Base-by-base conservation (phyloP, 2,113 vertebrate genomes). In the Paracanthobrama guichenoti region DNA sequence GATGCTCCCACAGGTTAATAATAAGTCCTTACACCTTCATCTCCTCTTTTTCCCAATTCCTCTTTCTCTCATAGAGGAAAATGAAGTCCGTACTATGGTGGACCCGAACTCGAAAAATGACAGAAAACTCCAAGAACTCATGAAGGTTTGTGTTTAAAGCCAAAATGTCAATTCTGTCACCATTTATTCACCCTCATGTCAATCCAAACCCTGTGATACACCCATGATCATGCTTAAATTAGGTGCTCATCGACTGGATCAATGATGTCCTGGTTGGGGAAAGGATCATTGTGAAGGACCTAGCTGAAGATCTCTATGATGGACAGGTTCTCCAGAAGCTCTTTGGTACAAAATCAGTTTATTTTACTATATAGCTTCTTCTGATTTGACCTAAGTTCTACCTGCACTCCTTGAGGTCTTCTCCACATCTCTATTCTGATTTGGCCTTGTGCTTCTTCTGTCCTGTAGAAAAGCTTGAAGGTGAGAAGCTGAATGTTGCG, bases 271-370 rank as follows among this genome's bases (percentile, higher is more conserved):
- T 99, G 89, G 98, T 96, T 18, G 96, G 97, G 50, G 98, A 99
- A 88, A 93, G 98, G 87, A 99, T 99, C 91, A 98, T 99, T 2
- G 97, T 99, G 79, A 99, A 98, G 89, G 96, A 98, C 79, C 94
- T 99, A 87, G 97, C 98, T 79, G 97, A 98, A 84, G 98, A 99
- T 78, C 93, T 99, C 16, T 99, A 98, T 0, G 98, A 99, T 0
- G 98, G 98, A 8, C 98, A 99, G 88, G 98, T 99, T 87, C 94
- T 99, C 67, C 98, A 99, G 89, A 99, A 99, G 86, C 94, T 99
- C 2, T 92, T 99, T 71, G 98, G 97, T 99, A 88, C 97, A 95
- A 16, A 62, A 46, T 5, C 9, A 18, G 26, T 22, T 55, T 35
- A 39, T 42, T 60, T 26, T 22, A 76, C 48, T 20, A 5, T 31